phyloP scores from a whole-genome alignment of 2,888 invertebrate species.

The Seira ritae region DNA sequence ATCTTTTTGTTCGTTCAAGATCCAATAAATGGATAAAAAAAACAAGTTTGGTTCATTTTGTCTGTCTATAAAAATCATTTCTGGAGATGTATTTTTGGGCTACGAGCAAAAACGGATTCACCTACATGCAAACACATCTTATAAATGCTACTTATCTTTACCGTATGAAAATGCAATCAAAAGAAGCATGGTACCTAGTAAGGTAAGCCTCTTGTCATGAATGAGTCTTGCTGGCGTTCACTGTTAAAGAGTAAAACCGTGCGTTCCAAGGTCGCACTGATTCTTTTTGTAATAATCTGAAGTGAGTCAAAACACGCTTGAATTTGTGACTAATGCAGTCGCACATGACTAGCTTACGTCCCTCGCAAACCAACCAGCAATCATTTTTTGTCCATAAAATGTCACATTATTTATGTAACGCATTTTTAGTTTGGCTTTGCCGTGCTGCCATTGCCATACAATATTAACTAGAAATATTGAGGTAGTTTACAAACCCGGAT shows the following conservation, averaged over 20 bases:
- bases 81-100: too few relatives aligned
- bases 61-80: constrained; percentile 1
- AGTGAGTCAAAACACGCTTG: not conserved
- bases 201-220: too few relatives aligned
- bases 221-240: not conserved
- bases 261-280: constrained; percentile 45
- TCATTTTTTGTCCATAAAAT: not conserved
- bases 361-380: not conserved
- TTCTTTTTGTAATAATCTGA: constrained; percentile 39
- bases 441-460: too few relatives aligned
- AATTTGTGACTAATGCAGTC: not conserved
- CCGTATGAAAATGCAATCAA: not conserved
- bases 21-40: not conserved
- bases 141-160: not conserved
- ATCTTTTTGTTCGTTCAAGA: not conserved
- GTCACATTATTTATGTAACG: not conserved
- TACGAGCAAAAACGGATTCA: too few relatives aligned
- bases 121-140: not conserved
- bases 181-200: not conserved
- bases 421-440: not conserved
- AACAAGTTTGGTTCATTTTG: constrained; percentile 12
- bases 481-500: too few relatives aligned
- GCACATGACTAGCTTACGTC: not conserved
- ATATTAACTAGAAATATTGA: too few relatives aligned
- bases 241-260: not conserved